Evolutionary conservation across 92 coral and sea anemone genomes (phyloP), one percentile per base, ranked within the genome.

Genomic region (Phenganax stokvisi): DNA sequence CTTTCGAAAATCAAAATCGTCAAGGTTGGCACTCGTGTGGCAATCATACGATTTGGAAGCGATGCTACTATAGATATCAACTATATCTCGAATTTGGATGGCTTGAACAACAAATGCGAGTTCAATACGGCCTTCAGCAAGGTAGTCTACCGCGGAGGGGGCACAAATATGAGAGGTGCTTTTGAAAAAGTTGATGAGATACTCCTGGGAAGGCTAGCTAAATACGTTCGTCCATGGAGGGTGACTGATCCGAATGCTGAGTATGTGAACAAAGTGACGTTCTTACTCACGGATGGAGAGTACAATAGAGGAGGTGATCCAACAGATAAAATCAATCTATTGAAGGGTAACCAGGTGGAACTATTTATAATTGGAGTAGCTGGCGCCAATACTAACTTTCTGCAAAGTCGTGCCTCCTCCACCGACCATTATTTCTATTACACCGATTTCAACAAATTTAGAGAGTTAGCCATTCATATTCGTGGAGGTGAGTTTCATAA

Each of bases 81-180:
- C 83, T 96, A 96, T 74, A 85, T 96, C 72, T 81, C 87, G 56
- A 74, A 84, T 30, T 16, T 16, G 2, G 63, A 84, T 55, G 87
- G 87, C 2, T 59, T 87, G 63, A 92, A 92, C 89, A 96, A 96
- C 28, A 96, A 96, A 71, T 96, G 99, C 77, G 91, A 90, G 83
- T 96, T 96, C 76, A 90, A 89, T 27, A 88, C 59, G 71, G 79
- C 83, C 31, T 96, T 96, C 74, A 80, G 80, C 31, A 75, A 71
- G 13, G 84, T 96, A 37, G 75, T 72, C 9, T 96, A 37, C 47
- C 47, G 47, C 47, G 47, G 47, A 37, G 47, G 88, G 82, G 88
- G 89, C 2, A 37, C 47, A 37, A 37, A 37, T 37, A 37, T 37
- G 47, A 37, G 0, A 5, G 47, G 47, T 37, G 47, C 47, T 37